Conservation (phyloP, 2,888 invertebrate genomes). For the Melieria crassipennis region DNA sequence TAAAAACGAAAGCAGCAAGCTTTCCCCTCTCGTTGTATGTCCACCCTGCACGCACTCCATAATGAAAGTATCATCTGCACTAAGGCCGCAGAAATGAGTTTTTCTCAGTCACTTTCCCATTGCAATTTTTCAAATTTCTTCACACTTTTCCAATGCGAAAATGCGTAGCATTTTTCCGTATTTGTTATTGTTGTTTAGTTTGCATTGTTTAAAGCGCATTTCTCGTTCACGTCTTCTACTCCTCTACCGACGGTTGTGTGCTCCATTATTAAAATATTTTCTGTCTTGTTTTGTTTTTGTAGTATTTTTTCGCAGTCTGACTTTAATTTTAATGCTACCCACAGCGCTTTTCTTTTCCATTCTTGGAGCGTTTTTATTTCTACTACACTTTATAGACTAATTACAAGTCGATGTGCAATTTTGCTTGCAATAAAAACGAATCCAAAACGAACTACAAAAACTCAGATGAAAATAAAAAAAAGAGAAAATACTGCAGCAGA, state of each 20-base stretch:
- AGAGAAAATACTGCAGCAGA: too few relatives aligned
- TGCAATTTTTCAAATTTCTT: neutral
- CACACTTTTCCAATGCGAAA: slow-evolving; percentile 12
- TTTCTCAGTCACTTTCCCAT: slow-evolving; percentile 25
- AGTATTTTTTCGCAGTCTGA: neutral
- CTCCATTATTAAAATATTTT: neutral
- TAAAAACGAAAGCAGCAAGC: slow-evolving; percentile 9
- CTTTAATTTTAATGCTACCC: neutral
- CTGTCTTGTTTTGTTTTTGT: neutral
- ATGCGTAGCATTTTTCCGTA: slow-evolving; percentile 14
- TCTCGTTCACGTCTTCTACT: neutral
- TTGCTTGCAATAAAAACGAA: too few relatives aligned
- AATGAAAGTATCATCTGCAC: slow-evolving; percentile 11
- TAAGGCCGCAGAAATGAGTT: neutral
- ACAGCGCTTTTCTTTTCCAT: too few relatives aligned
- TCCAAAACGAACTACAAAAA: too few relatives aligned
- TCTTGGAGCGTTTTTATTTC: too few relatives aligned
- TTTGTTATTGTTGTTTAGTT: neutral
- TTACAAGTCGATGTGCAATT: too few relatives aligned
- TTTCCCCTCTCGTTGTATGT: neutral
- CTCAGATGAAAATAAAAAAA: too few relatives aligned
- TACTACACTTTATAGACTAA: too few relatives aligned
- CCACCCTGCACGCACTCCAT: neutral
- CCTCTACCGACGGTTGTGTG: neutral
- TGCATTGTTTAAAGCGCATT: neutral